phyloP scores from a whole-genome alignment of 2,797 vertebrate genomes.

The Meriones psammophilus region DNA sequence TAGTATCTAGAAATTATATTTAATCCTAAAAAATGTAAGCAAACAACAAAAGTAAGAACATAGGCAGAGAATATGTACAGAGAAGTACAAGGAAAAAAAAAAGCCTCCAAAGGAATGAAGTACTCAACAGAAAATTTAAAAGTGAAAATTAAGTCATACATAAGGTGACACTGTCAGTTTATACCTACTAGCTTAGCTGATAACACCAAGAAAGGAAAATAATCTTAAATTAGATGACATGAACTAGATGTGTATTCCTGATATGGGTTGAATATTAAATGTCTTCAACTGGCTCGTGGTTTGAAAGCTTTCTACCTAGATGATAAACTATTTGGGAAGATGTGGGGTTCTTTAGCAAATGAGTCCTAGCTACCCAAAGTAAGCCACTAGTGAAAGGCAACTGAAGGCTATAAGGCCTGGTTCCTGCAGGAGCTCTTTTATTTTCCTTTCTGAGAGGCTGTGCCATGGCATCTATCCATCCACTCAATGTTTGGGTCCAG shows the following conservation, averaged over 20 bases:
- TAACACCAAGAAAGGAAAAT: not conserved
- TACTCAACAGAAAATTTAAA: not conserved
- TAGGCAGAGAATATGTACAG: not conserved
- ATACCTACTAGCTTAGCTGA: not conserved
- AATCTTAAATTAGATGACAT: slow-evolving; percentile 9
- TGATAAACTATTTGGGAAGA: not conserved
- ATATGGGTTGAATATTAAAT: not conserved
- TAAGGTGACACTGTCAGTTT: not conserved
- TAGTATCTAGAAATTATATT: not conserved
- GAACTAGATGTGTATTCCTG: not conserved
- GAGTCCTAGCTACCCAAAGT: not conserved
- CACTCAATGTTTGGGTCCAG: not conserved
- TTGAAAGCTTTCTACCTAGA: not conserved
- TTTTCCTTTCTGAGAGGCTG: not conserved
- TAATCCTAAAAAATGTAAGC: not conserved
- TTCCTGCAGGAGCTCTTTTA: not conserved
- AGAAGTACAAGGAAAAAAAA: slow-evolving; percentile 15
- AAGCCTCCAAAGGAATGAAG: not conserved
- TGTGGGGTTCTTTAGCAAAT: not conserved
- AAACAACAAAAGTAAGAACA: slow-evolving; percentile 14
- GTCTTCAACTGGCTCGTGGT: not conserved
- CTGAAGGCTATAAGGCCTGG: not conserved
- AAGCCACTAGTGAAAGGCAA: not conserved
- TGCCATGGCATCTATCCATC: not conserved
- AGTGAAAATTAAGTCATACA: slow-evolving; percentile 32